Evolutionary conservation across 2,888 invertebrate species (phyloP).

Genomic region (Belgica antarctica): DNA sequence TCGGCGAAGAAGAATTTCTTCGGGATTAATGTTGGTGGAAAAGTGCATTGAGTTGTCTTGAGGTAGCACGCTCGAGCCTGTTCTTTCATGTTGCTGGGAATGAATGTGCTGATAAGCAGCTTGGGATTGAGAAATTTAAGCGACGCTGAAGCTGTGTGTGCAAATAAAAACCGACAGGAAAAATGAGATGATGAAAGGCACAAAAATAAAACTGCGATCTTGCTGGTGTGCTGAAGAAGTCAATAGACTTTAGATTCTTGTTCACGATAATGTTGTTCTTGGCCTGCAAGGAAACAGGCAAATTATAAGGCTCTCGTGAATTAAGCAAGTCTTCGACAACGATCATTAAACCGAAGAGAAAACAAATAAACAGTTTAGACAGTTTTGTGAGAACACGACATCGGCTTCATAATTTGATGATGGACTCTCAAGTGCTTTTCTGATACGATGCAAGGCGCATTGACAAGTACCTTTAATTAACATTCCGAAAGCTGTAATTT

Average conservation of each 20-base stretch:
- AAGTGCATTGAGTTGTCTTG: constrained; percentile 18
- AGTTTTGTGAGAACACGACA: neutral
- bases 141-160: neutral
- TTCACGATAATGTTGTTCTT: neutral
- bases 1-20: neutral
- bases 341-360: neutral
- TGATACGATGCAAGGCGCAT: neutral
- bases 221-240: constrained; percentile 4
- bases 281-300: neutral
- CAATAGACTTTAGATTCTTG: constrained; percentile 19
- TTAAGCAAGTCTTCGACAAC: neutral
- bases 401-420: neutral
- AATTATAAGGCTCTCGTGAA: neutral
- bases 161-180: neutral
- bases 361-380: neutral
- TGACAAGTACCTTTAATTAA: constrained; percentile 8
- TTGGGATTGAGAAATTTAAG: neutral
- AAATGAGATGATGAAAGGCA: constrained; percentile 18
- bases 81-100: neutral
- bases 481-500: neutral
- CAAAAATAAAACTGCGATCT: neutral
- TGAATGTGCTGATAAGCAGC: neutral
- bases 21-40: neutral
- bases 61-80: neutral
- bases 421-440: neutral